Base-by-base conservation (phyloP, 2,888 invertebrate species). In the Rhamphomyia laevipes region DNA sequence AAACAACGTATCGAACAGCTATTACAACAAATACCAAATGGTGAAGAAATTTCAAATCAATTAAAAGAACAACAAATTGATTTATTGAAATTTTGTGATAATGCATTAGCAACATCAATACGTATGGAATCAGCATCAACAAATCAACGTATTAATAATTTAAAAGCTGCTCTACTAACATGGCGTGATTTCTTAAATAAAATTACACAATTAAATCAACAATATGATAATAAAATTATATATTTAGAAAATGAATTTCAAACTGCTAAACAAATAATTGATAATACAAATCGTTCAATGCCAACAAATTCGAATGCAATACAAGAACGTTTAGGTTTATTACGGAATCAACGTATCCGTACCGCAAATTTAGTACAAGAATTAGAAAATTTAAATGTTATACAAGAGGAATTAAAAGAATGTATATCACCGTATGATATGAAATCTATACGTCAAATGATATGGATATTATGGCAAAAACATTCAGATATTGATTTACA, bases 361-460 rank as follows among this genome's bases (percentile, higher is more conserved):
- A 43, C 70, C 15, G 59, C 61, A 3, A 55, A 58, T 9, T 57
- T 64, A 18, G 76, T 76, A 41, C 74, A 73, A 30, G 80, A 82
- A 48, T 71, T 89, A 21, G 86, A 89, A 64, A 74, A 78, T 31
- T 71, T 89, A 1, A 82, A 81, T 41, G 79, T 83, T 1, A 80
- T 81, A 30, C 84, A 87, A 58, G 88, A 90, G 64, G 84, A 89
- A 66, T 72, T 92, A 4, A 86, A 88, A 59, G 88, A 90, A 63
- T 86, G 86, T 58, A 74, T 91, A 6, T 87, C 86, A 64, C 87
- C 89, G 0, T 79, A 82, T 43, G 91, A 92, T 61, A 83, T 88
- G 68, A 85, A 89, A 63, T 74, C 81, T 13, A 78, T 90, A 44
- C 81, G 82, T 57, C 90, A 90, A 63, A 78, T 80, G 55, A 77